Evolutionary conservation across 1,140 invertebrate species (phyloP).

Genomic region (Rhagoletis zephyria): DNA sequence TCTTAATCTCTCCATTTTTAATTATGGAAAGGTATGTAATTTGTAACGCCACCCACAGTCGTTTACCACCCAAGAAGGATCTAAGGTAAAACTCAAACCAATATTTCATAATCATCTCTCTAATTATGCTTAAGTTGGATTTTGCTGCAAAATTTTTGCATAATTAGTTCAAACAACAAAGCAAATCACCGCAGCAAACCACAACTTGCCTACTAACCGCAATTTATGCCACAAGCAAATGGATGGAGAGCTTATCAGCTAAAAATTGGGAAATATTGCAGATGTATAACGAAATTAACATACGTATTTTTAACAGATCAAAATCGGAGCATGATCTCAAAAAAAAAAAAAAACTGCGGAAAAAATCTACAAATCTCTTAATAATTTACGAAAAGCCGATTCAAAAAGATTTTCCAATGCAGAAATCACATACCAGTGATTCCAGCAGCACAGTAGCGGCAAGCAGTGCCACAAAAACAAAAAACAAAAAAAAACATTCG

Average conservation of each 20-base stretch:
- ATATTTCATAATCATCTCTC: not conserved
- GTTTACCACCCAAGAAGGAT: not conserved
- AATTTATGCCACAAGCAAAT: not conserved
- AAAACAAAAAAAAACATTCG: not conserved
- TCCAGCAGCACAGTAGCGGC: conserved; percentile 23
- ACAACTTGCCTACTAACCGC: not conserved
- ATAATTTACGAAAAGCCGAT: conserved; percentile 13
- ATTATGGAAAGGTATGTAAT: not conserved
- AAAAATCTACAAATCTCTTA: conserved; percentile 25
- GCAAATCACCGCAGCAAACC: not conserved
- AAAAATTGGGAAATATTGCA: conserved; percentile 19
- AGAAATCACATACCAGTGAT: not conserved
- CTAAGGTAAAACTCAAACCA: not conserved
- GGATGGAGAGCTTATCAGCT: not conserved
- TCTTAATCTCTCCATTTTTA: too few relatives aligned
- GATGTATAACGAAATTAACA: not conserved
- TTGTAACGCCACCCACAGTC: not conserved
- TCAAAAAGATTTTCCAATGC: not conserved
- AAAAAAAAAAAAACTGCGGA: not conserved
- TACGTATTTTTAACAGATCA: not conserved
- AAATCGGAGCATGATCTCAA: not conserved
- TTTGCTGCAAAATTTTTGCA: not conserved
- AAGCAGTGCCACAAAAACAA: not conserved
- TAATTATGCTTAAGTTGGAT: not conserved
- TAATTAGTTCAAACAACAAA: not conserved